Evolutionary conservation across 2,113 vertebrate species (phyloP).

Genomic region (Myanophis thanlyinensis): DNA sequence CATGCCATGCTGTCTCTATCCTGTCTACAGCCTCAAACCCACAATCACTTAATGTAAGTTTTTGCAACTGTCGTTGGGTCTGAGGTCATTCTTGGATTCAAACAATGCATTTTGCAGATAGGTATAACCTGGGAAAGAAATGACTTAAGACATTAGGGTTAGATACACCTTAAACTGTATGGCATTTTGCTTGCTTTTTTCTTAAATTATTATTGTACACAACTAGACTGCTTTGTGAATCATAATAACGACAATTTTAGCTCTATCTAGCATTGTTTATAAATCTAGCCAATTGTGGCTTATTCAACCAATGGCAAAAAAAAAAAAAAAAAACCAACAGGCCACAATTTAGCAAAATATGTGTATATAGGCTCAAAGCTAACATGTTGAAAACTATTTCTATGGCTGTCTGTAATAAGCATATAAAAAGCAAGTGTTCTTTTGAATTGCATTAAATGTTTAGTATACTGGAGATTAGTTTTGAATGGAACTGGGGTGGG

Average conservation of each 20-base stretch:
- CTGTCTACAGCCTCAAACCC: not conserved
- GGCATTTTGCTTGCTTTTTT: not conserved
- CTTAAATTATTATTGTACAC: not conserved
- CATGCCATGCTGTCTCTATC: conserved; percentile 3
- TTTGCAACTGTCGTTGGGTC: conserved; percentile 10
- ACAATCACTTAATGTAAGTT: conserved; percentile 32
- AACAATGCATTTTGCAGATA: not conserved
- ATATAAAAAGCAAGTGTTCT: not conserved
- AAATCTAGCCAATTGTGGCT: not conserved
- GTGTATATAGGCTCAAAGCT: not conserved
- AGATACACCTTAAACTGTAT: not conserved
- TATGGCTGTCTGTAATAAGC: not conserved
- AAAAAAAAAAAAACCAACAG: not conserved
- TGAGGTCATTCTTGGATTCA: not conserved
- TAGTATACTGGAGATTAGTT: not conserved
- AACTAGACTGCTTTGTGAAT: not conserved
- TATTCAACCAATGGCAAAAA: not conserved
- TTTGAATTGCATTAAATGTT: not conserved
- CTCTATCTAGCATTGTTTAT: not conserved
- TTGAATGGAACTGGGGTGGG: not conserved
- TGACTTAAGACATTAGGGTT: not conserved
- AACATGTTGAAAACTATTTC: not conserved
- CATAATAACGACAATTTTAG: not conserved
- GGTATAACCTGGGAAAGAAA: not conserved
- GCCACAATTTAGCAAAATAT: not conserved